Conservation (phyloP, 2,888 invertebrate species). For the Habroteleia sp. region DNA sequence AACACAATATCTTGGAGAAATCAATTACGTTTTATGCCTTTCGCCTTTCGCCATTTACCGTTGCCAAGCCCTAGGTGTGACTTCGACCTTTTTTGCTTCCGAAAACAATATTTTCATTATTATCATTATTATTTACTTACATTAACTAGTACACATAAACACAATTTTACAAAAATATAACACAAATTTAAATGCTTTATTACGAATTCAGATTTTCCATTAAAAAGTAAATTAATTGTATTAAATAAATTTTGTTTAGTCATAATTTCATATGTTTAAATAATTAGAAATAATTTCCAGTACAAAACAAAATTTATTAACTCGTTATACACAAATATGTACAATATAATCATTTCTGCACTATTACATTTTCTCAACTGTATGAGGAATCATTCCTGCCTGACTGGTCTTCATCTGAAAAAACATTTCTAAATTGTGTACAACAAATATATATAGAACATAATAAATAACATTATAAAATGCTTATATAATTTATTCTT, state of each 20-base stretch:
- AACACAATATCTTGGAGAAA: conserved; percentile 65
- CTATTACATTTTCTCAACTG: conserved; percentile 10
- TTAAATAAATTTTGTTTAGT: too few species aligned
- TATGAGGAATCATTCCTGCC: conserved; percentile 14
- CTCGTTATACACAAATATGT: conserved; percentile 20
- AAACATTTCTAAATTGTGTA: background rate
- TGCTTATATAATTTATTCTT: too few species aligned
- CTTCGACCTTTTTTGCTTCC: conserved; percentile 68
- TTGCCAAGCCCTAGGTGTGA: conserved; percentile 71
- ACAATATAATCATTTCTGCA: conserved; percentile 7
- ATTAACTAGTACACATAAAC: too few species aligned
- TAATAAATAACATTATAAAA: too few species aligned
- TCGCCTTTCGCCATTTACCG: conserved; percentile 65
- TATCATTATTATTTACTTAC: background rate
- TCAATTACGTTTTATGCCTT: conserved; percentile 68
- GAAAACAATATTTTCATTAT: conserved; percentile 23
- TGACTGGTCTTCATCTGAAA: conserved; percentile 42
- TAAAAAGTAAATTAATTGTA: too few species aligned
- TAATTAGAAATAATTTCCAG: too few species aligned
- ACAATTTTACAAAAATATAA: too few species aligned
- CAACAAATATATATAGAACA: too few species aligned
- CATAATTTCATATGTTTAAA: too few species aligned
- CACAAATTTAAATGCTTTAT: too few species aligned
- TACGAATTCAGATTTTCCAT: too few species aligned
- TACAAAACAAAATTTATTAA: conserved; percentile 35